Base-by-base conservation (phyloP, 2,113 vertebrate species). In the Takifugu bimaculatus region DNA sequence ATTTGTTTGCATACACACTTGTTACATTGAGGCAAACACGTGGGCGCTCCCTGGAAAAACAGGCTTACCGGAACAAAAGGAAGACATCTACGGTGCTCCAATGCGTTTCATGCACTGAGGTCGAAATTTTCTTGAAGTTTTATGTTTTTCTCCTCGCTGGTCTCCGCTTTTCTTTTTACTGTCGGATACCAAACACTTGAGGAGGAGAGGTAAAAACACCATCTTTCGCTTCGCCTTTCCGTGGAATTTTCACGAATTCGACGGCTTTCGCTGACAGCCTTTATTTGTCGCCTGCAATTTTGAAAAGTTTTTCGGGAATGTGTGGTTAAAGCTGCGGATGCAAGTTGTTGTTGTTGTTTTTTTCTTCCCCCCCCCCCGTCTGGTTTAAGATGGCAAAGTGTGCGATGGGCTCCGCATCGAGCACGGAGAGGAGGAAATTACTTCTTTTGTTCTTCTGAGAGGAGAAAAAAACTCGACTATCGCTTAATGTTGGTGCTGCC, bases 101-200 rank as follows among this genome's bases (percentile, higher is more conserved):
- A 85, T 87, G 91, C 86, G 87, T 90, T 88, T 88, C 85, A 85
- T 82, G 87, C 85, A 74, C 87, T 84, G 91, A 83, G 90, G 79
- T 90, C 84, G 89, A 90, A 83, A 90, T 89, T 91, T 88, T 88
- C 87, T 87, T 87, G 87, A 92, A 92, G 89, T 92, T 92, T 91
- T 90, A 90, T 92, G 88, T 88, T 88, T 91, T 85, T 76, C 74
- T 64, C 77, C 78, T 79, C 63, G 74, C 85, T 76, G 85, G 84
- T 82, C 67, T 84, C 83, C 68, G 85, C 82, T 79, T 87, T 89
- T 90, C 82, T 88, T 89, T 88, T 86, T 78, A 83, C 87, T 81
- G 77, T 85, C 89, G 90, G 91, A 92, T 91, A 90, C 82, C 84
- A 85, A 74, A 88, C 88, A 80, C 77, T 84, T 82, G 77, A 78